A percentile compares a stretch with the other conserved stretches of the same genome.
Evolutionary conservation across 2,888 invertebrate genomes (phyloP).

Genomic region (Dromius quadrimaculatus): DNA sequence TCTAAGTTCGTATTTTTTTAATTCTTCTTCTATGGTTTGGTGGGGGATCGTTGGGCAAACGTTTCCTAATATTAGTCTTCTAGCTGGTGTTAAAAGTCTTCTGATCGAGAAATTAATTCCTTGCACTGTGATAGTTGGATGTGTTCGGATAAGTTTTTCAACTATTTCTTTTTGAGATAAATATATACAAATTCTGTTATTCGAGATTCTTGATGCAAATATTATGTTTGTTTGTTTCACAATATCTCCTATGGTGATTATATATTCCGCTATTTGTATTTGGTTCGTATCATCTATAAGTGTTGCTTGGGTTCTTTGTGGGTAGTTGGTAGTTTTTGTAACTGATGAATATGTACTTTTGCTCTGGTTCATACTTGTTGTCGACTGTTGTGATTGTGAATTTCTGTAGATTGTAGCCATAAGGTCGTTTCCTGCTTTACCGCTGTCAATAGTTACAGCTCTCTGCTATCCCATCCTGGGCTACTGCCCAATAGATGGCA

Average conservation of each 20-base stretch:
- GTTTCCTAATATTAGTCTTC: constrained; percentile 30
- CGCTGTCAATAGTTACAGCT: no score
- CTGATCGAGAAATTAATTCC: background rate
- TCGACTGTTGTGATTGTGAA: background rate
- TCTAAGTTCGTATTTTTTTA: constrained; percentile 3
- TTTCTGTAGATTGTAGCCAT: background rate
- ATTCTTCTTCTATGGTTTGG: background rate
- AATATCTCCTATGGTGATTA: constrained; percentile 36
- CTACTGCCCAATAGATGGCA: no score
- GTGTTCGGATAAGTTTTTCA: constrained; percentile 30
- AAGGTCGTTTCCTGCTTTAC: no score
- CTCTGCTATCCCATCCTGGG: no score
- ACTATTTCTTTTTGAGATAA: constrained; percentile 37
- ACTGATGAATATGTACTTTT: background rate
- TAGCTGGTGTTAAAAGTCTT: background rate
- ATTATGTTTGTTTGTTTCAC: constrained; percentile 42
- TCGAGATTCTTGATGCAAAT: constrained; percentile 51
- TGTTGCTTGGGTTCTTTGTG: constrained; percentile 51
- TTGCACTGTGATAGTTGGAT: constrained; percentile 36
- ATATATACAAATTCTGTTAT: constrained; percentile 52
- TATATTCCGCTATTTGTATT: constrained; percentile 38
- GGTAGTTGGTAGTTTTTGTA: constrained; percentile 28
- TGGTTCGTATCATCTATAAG: constrained; percentile 43
- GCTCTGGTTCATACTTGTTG: background rate
- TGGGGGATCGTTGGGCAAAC: constrained; percentile 29